These are phyloP conservation scores for Bergia puertoricense DNA, from an alignment of 92 coral and sea anemone species.

Conservation along the genomic window DNA sequence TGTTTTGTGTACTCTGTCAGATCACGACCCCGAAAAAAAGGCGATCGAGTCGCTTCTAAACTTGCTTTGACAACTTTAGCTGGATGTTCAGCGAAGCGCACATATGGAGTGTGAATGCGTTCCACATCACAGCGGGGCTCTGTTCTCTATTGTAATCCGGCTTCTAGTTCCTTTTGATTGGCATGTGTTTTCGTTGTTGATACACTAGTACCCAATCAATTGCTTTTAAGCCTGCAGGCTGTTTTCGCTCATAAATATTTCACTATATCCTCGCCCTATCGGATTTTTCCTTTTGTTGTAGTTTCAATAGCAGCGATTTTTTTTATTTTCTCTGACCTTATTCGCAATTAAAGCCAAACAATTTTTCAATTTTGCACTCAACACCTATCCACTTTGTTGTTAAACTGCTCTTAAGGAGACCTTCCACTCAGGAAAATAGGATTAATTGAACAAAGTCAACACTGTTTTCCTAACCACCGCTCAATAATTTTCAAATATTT, in stretches of 20 bases:
- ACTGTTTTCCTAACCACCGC: slow-evolving; percentile 73
- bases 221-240: slow-evolving; percentile 83
- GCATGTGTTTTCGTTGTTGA: slow-evolving; percentile 87
- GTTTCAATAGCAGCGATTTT: slow-evolving; percentile 76
- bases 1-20: slow-evolving; percentile 27
- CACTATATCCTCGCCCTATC: slow-evolving; percentile 89
- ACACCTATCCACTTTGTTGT: slow-evolving; percentile 12
- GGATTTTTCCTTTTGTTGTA: slow-evolving; percentile 85
- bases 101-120: slow-evolving; percentile 65
- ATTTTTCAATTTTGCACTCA: slow-evolving; percentile 35
- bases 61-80: slow-evolving; percentile 63
- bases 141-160: slow-evolving; percentile 88
- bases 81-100: slow-evolving; percentile 86
- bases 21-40: slow-evolving; percentile 49
- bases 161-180: slow-evolving; percentile 86
- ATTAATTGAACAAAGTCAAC: slow-evolving; percentile 84
- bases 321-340: slow-evolving; percentile 77
- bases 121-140: slow-evolving; percentile 77
- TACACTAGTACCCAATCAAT: slow-evolving; percentile 87
- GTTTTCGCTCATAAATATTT: slow-evolving; percentile 85
- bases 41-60: slow-evolving; percentile 34
- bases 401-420: slow-evolving; percentile 5
- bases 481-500: slow-evolving; percentile 91
- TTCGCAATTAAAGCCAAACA: slow-evolving; percentile 83
- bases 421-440: slow-evolving; percentile 45